Evolutionary conservation across 2,113 vertebrate species (phyloP).

Genomic region (Elaphurus davidianus): DNA sequence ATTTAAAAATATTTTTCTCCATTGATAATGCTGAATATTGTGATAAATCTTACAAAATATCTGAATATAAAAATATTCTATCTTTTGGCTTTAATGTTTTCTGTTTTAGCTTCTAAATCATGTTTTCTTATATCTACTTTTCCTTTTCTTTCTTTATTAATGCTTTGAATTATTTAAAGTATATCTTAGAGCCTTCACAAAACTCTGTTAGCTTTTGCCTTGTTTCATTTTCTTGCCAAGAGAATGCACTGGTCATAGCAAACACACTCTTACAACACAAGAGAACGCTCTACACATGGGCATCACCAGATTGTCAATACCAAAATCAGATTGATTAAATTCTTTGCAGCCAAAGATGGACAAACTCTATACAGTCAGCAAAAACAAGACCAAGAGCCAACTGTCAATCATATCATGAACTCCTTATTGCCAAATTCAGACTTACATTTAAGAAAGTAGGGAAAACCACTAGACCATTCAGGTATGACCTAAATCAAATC

Average conservation of each 20-base stretch:
- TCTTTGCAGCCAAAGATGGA: background rate
- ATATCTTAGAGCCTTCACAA: background rate
- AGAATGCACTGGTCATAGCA: background rate
- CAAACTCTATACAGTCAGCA: background rate
- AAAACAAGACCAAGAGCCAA: background rate
- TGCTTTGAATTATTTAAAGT: background rate
- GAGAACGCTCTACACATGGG: background rate
- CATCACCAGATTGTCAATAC: fast-evolving
- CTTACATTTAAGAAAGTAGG: background rate
- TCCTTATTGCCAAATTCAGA: background rate
- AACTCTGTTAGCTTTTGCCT: background rate
- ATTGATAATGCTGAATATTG: background rate
- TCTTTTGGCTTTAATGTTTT: background rate
- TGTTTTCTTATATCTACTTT: background rate
- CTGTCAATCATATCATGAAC: background rate
- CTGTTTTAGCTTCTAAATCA: background rate
- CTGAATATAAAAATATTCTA: background rate
- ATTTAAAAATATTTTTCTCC: background rate
- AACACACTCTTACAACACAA: background rate
- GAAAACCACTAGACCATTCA: background rate
- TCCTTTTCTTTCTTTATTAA: background rate
- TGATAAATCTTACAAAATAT: background rate
- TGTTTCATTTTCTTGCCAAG: background rate
- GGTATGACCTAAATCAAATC: background rate
- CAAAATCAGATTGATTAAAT: background rate